Evolutionary conservation across 2,888 invertebrate species (phyloP).

Genomic region (Patella ulyssiponensis): DNA sequence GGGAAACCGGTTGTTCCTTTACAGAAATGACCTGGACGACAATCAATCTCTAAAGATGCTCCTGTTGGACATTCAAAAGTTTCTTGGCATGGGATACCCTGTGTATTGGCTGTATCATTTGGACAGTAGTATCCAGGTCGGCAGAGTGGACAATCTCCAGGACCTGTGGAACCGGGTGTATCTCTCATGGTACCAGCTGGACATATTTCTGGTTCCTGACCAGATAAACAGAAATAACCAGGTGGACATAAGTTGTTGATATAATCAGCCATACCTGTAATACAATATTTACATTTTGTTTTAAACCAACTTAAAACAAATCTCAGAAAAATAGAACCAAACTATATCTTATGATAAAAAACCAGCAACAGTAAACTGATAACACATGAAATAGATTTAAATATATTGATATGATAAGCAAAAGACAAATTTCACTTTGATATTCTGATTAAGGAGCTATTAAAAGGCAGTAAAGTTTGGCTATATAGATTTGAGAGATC

Average conservation of each 20-base stretch:
- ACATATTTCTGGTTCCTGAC: slow-evolving; percentile 63
- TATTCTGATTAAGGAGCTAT: no score
- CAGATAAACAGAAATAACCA: slow-evolving; percentile 63
- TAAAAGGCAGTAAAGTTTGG: no score
- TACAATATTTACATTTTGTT: neutral
- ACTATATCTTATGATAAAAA: neutral
- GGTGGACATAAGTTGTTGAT: slow-evolving; percentile 62
- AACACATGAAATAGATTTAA: no score
- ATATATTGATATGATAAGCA: no score
- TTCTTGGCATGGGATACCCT: slow-evolving; percentile 63
- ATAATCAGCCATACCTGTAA: slow-evolving; percentile 63
- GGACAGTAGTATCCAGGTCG: slow-evolving; percentile 64
- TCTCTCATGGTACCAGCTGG: slow-evolving; percentile 67
- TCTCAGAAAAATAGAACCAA: neutral
- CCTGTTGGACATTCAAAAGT: slow-evolving; percentile 65
- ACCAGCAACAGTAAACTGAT: no score
- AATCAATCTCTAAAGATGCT: slow-evolving; percentile 57
- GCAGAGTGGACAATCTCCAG: slow-evolving; percentile 61
- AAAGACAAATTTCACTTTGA: no score
- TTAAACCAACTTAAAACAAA: neutral
- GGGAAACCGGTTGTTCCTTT: slow-evolving; percentile 58
- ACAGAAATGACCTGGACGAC: slow-evolving; percentile 64
- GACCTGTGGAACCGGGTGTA: slow-evolving; percentile 53
- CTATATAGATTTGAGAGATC: no score
- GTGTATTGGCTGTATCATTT: slow-evolving; percentile 60